These are phyloP conservation scores for Ammodytes marinus DNA, from an alignment of 2,113 vertebrate species.

Conservation along the genomic window DNA sequence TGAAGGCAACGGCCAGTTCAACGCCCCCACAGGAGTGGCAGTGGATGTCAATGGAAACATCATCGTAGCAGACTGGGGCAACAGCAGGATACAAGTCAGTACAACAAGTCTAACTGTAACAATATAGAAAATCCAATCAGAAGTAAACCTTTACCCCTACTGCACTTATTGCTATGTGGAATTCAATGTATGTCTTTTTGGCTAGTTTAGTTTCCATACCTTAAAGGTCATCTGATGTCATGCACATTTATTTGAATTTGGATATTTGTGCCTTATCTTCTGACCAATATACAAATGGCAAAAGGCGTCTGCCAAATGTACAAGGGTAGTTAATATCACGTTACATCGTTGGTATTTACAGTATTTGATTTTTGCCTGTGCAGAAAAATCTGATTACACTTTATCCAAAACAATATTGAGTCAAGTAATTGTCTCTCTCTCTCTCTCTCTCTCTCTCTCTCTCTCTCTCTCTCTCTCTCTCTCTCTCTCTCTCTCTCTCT, in stretches of 20 bases:
- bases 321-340: no score
- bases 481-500: background rate
- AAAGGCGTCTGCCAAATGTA: no score
- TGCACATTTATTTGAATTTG: background rate
- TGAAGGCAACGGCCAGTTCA: slow-evolving; percentile 98
- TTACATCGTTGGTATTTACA: no score
- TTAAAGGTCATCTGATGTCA: background rate
- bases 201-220: background rate
- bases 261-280: background rate
- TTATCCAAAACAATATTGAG: no score
- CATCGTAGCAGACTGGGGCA: slow-evolving; percentile 98
- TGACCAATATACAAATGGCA: background rate
- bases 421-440: background rate
- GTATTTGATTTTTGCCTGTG: no score
- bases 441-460: background rate
- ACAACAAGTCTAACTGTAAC: background rate
- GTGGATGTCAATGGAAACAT: slow-evolving; percentile 98
- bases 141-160: background rate
- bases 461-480: background rate
- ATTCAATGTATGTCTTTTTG: background rate
- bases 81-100: slow-evolving; percentile 96
- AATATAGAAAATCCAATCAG: background rate
- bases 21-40: slow-evolving; percentile 97
- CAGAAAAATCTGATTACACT: background rate
- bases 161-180: background rate